Base-by-base conservation (phyloP, 2,888 invertebrate species). In the Ischnura elegans region DNA sequence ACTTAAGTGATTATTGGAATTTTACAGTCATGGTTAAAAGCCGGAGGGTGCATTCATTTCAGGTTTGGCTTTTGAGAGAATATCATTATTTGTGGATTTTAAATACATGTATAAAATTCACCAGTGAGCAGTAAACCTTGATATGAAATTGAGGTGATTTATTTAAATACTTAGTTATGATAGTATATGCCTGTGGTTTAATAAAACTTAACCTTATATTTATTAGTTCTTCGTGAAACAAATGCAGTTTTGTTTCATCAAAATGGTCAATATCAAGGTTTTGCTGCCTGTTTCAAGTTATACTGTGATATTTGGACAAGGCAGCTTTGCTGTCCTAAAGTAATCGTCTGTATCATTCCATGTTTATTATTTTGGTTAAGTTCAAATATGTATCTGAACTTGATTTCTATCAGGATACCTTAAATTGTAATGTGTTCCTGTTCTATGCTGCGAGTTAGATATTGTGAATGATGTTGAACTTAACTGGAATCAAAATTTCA, bases 281-380 rank as follows among this genome's bases (percentile, higher is more conserved):
- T 51, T 51, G 51, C 51, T 51, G 51, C 51, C 51, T 36, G 13
- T 76, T 76, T 45, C 43, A 86, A 86, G 86, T 90, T 61, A 61
- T 90, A 61, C 90, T 90, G 90, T 90, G 90, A 90, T 90, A 90
- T 61, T 61, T 36, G 90, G 55, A 90, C 43, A 25, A 43, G 42
- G 90, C 90, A 16, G 42, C 21, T n/a, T 13, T 55, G 90, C 66
- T 25, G n/a, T n/a, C 61, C 61, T 51, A 36, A n/a, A n/a, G n/a
- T n/a, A n/a, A 25, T 87, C 45, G 61, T 43, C 43, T 90, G 43
- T 90, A 61, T 43, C 90, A 90, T 90, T 90, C 90, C 90, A 90
- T 66, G 55, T 66, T 61, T 90, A 66, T 90, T n/a, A 90, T 61
- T 90, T 66, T 42, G 61, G 36, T 13, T 61, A 66, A 43, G 10